phyloP scores from a whole-genome alignment of 2,888 invertebrate species.

The Cryptops parisi region DNA sequence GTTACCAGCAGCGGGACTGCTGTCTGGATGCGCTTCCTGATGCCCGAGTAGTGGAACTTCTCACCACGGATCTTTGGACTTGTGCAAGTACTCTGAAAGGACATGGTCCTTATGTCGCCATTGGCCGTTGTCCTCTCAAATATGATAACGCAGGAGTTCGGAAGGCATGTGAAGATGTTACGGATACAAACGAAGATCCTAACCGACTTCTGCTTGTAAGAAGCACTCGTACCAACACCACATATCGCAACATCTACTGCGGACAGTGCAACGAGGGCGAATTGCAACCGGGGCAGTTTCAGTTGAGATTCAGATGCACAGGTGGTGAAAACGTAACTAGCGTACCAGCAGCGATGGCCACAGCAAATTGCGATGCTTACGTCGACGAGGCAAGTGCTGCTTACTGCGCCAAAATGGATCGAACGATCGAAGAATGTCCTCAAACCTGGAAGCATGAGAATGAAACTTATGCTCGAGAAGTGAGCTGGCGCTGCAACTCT shows the following conservation, averaged over 20 bases:
- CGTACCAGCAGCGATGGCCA: not conserved
- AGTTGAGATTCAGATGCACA: constrained; percentile 4
- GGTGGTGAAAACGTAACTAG: constrained; percentile 1
- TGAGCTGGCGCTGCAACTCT: constrained; percentile 2
- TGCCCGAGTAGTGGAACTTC: not conserved
- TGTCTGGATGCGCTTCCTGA: constrained; percentile 4
- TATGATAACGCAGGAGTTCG: constrained; percentile 3
- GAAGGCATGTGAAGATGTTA: not conserved
- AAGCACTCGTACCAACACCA: constrained; percentile 2
- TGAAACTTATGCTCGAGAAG: not conserved
- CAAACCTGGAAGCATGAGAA: constrained; percentile 1
- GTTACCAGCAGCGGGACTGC: constrained; percentile 2
- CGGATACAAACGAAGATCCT: not conserved
- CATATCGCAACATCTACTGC: constrained; percentile 7
- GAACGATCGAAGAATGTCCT: constrained; percentile 2
- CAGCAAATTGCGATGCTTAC: constrained; percentile 4
- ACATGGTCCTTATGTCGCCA: not conserved
- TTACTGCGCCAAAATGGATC: constrained; percentile 5
- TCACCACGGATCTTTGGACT: not conserved
- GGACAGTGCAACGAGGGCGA: constrained; percentile 10
- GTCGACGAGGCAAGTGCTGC: not conserved
- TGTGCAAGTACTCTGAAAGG: not conserved
- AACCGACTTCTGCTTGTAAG: not conserved
- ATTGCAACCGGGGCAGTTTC: constrained; percentile 10
- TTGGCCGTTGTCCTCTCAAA: not conserved